phyloP scores from a whole-genome alignment of 2,888 invertebrate species.

The Lasioglossum malachurum region DNA sequence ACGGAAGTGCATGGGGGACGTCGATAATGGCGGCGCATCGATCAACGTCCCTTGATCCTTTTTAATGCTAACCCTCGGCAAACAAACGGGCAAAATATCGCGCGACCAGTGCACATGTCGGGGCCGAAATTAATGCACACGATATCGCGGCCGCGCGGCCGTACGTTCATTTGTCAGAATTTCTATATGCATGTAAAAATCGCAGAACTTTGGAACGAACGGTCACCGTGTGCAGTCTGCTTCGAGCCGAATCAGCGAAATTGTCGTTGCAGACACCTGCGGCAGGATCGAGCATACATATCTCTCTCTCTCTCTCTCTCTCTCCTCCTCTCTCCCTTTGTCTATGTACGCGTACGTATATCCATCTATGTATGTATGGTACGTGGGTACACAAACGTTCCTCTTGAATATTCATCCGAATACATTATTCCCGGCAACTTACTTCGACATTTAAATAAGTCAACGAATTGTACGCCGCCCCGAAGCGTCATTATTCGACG shows the following conservation, averaged over 20 bases:
- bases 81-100: conserved; percentile 53
- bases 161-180: conserved; percentile 55
- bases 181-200: conserved; percentile 53
- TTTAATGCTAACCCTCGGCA: conserved; percentile 55
- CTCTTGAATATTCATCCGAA: conserved; percentile 61
- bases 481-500: not conserved
- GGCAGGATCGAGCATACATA: conserved; percentile 24
- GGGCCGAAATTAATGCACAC: conserved; percentile 44
- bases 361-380: conserved; percentile 6
- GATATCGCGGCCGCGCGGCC: conserved; percentile 37
- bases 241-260: conserved; percentile 45
- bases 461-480: conserved; percentile 45
- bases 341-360: not conserved
- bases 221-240: conserved; percentile 19
- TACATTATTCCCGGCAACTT: conserved; percentile 51
- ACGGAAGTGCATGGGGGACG: conserved; percentile 56
- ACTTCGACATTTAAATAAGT: conserved; percentile 57
- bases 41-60: conserved; percentile 63
- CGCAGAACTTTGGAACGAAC: conserved; percentile 41
- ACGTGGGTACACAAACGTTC: not conserved
- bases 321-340: not conserved
- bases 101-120: conserved; percentile 46
- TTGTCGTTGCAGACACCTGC: conserved; percentile 50
- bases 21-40: conserved; percentile 65
- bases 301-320: not conserved